phyloP scores from a whole-genome alignment of 1,140 invertebrate species.

The Teleogryllus occipitalis region DNA sequence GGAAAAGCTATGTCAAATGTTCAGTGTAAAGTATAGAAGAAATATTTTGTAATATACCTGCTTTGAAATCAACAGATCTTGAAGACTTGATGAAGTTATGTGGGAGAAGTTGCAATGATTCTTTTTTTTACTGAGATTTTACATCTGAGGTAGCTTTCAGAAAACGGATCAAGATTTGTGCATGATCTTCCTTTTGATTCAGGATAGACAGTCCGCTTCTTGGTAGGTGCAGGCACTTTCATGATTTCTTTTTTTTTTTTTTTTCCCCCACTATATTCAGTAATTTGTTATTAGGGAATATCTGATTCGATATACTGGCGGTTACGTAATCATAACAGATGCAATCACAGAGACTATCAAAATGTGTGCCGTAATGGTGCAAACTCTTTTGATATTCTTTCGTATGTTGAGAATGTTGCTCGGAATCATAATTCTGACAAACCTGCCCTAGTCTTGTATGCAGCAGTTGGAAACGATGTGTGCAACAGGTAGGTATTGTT shows the following conservation, averaged over 20 bases:
- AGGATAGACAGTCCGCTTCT: too few relatives aligned
- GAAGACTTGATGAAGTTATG: neutral
- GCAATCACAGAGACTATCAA: constrained; percentile 46
- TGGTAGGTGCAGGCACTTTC: neutral
- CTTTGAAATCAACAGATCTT: too few relatives aligned
- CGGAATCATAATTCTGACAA: constrained; percentile 35
- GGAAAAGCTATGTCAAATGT: too few relatives aligned
- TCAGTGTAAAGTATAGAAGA: too few relatives aligned
- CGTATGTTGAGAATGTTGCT: constrained; percentile 32
- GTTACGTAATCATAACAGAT: constrained; percentile 34
- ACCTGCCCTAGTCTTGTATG: constrained; percentile 40
- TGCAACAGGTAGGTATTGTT: constrained; percentile 38
- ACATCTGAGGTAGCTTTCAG: neutral
- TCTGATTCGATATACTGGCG: constrained; percentile 31
- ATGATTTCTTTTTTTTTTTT: neutral
- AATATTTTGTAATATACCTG: neutral
- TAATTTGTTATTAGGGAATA: constrained; percentile 25
- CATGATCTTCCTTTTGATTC: too few relatives aligned
- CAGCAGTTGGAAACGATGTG: constrained; percentile 45
- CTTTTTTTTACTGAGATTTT: neutral
- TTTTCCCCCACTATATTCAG: neutral
- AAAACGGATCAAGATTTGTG: too few relatives aligned
- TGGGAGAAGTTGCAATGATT: neutral
- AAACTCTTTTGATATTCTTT: constrained; percentile 27
- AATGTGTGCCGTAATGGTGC: constrained; percentile 44